Evolutionary conservation across 2,797 vertebrate species (phyloP), one percentile per base, ranked within the genome.

Genomic region (Macropus fuliginosus): DNA sequence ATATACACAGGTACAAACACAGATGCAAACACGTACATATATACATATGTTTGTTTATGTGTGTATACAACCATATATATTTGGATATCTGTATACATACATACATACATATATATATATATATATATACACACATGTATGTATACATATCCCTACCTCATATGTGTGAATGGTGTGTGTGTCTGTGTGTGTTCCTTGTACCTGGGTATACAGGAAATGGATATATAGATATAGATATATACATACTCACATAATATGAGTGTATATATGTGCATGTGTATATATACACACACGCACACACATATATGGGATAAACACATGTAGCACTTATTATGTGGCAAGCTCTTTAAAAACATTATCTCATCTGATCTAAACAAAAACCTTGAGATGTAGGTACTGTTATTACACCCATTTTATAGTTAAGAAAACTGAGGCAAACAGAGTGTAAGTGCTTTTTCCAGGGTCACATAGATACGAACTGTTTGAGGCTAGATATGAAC

Each of bases 231-330:
- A 56, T 27, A 56, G 21, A 56, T 56, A 56, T 27, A 56, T 24
- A 56, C 6, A 6, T 5, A 56, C 56, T 24, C 21, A 56, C 21
- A 27, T 27, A 27, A 52, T 52, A 52, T 52, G 52, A 52, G 29
- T 4, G 10, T 56, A 27, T 56, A n/a, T 18, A n/a, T n/a, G 6
- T 66, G 0, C 1, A 4, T 16, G 5, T 6, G n/a, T 1, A 66
- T 16, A 16, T 1, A 66, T 4, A 18, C 0, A 18, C 16, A 74
- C 24, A 46, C 0, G 11, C 2, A 81, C 0, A 46, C 1, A 13
- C 6, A 6, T 62, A 62, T 66, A 29, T 66, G 14, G 14, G n/a
- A 66, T 34, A 66, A 66, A n/a, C 62, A 66, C 4, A 66, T n/a
- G 4, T 66, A n/a, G 14, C 34, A 66, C 5, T 9, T 66, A n/a